These are phyloP conservation scores for Leptinotarsa haldemani DNA, from an alignment of 2,888 invertebrate genomes.

Conservation along the genomic window DNA sequence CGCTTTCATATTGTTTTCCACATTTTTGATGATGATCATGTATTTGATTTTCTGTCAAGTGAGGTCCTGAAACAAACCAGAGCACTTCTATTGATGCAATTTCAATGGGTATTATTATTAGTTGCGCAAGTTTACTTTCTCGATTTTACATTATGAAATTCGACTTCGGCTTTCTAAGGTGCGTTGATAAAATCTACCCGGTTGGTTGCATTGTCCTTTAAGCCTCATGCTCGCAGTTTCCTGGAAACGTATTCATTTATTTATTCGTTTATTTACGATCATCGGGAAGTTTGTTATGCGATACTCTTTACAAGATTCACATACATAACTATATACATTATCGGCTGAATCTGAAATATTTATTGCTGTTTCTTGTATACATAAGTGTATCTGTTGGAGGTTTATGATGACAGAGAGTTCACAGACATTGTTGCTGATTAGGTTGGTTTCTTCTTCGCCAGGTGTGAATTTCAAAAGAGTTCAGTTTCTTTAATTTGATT, in stretches of 20 bases:
- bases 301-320: slow-evolving; percentile 41
- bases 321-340: slow-evolving; percentile 38
- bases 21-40: not conserved
- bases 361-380: slow-evolving; percentile 32
- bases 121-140: slow-evolving; percentile 53
- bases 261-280: slow-evolving; percentile 43
- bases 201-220: slow-evolving; percentile 42
- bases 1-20: not conserved
- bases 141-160: slow-evolving; percentile 50
- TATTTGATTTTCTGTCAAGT: slow-evolving; percentile 1
- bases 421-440: slow-evolving; percentile 21
- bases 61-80: slow-evolving; percentile 33
- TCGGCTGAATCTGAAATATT: slow-evolving; percentile 38
- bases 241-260: slow-evolving; percentile 45
- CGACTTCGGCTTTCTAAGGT: slow-evolving; percentile 51
- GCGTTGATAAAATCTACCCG: slow-evolving; percentile 44
- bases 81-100: slow-evolving; percentile 48
- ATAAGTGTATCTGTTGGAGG: slow-evolving; percentile 28
- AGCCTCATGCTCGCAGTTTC: slow-evolving; percentile 37
- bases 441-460: slow-evolving; percentile 6
- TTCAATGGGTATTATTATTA: slow-evolving; percentile 53
- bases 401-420: slow-evolving; percentile 16
- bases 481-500: too few relatives aligned
- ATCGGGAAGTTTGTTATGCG: slow-evolving; percentile 40
- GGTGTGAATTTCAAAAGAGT: not conserved